Base-by-base conservation (phyloP, 2,113 vertebrate genomes). In the Melanerpes aurifrons region DNA sequence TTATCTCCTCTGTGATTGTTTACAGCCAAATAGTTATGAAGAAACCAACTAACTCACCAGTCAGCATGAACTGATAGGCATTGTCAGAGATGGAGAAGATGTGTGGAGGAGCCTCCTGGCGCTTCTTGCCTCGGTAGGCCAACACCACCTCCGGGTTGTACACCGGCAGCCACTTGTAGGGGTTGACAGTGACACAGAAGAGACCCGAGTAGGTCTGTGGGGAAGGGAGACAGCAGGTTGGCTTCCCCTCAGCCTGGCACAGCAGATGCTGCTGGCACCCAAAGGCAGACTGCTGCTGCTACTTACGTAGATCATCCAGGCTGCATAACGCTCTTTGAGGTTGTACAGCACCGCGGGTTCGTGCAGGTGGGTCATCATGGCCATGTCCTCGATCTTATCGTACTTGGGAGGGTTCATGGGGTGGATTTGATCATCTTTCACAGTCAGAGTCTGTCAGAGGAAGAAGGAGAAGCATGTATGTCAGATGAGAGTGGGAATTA, bases 121-220 rank as follows among this genome's bases (percentile, higher is more conserved):
- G 97, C 89, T 98, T 98, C 84, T 98, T 98, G 94, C 98, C 98
- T 73, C 97, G 89, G 93, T 98, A 98, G 82, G 67, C 98, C 8
- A 91, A 79, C 89, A 98, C 98, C 32, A 98, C 98, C 73, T 98
- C 97, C 0, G 98, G 96, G 58, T 98, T 98, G 25, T 99, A 99
- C 88, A 98, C 97, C 0, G 97, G 98, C 95, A 98, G 92, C 98
- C 98, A 98, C 96, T 98, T 98, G 95, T 98, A 98, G 93, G 98
- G 98, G 87, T 57, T 57, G 56, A 57, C 56, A 28, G 56, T 57
- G 56, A 57, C 56, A 57, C 56, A 57, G 54, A 56, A 56, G 54
- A 56, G 54, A 56, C 50, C 50, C 10, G 50, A 50, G 50, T 50
- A 50, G 50, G 50, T 50, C 50, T 50, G 50, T 50, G 50, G 50